These are phyloP conservation scores for Phymastichus coffea DNA, from an alignment of 1,140 invertebrate species.

Conservation along the genomic window DNA sequence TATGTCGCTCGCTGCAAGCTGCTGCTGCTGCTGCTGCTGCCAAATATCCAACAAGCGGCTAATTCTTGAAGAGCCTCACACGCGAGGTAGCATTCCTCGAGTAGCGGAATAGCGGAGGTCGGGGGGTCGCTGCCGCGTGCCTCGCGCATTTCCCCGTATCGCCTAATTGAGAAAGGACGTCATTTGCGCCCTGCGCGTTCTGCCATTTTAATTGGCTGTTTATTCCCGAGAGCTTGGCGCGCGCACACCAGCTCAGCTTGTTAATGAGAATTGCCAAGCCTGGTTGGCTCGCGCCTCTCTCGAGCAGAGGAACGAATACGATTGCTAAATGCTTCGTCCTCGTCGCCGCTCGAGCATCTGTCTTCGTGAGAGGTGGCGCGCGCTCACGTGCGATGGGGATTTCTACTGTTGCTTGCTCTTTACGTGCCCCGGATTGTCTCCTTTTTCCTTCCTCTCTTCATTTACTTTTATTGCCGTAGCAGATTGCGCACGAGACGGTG, in stretches of 20 bases:
- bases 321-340: constrained; percentile 23
- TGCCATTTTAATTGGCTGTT: constrained; percentile 24
- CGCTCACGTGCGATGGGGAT: constrained; percentile 8
- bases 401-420: constrained; percentile 18
- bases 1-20: no score
- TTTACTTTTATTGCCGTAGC: constrained; percentile 14
- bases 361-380: not conserved
- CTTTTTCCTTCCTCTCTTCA: not conserved
- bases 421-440: constrained; percentile 1
- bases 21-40: no score
- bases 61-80: constrained; percentile 30
- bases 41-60: no score
- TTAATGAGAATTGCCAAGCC: constrained; percentile 25
- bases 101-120: no score
- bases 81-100: constrained; percentile 20
- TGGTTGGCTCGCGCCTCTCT: not conserved
- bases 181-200: constrained; percentile 27
- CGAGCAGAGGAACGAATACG: not conserved
- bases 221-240: not conserved
- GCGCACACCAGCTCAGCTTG: not conserved
- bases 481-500: constrained; percentile 9
- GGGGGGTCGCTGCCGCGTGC: no score
- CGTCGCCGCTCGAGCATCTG: constrained; percentile 24
- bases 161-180: constrained; percentile 31
- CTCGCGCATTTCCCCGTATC: constrained; percentile 8